Conservation (phyloP, 2,888 invertebrate genomes). For the Erebia aethiops region DNA sequence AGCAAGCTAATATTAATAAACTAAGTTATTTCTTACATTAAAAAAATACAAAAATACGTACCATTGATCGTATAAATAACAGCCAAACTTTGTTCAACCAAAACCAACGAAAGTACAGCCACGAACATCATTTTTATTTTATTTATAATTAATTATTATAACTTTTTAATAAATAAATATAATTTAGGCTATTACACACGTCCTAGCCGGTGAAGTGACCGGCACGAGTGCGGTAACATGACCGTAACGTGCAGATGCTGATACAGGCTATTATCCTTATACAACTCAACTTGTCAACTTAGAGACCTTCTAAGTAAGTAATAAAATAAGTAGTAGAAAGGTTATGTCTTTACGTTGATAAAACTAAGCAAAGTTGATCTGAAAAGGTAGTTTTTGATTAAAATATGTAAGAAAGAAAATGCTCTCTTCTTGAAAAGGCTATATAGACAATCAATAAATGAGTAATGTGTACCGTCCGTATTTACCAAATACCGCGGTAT, state of each 20-base stretch:
- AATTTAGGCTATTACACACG: conserved; percentile 11
- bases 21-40: no score
- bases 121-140: neutral
- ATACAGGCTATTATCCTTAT: conserved; percentile 24
- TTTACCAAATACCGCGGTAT: no score
- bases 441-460: no score
- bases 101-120: conserved; percentile 19
- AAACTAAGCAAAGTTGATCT: neutral
- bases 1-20: no score
- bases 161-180: neutral
- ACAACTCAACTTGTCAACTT: conserved; percentile 15
- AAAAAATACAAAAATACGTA: conserved; percentile 40
- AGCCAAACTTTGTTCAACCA: conserved; percentile 39
- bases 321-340: conserved; percentile 18
- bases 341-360: conserved; percentile 9
- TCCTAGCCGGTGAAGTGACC: conserved; percentile 9
- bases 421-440: no score
- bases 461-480: no score
- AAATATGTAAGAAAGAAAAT: no score
- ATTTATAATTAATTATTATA: neutral
- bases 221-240: conserved; percentile 9
- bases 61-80: conserved; percentile 52
- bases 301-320: conserved; percentile 10
- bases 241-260: neutral
- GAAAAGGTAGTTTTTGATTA: neutral